Percentiles rank a stretch among this genome's conserved stretches.
Conservation (phyloP, 2,797 vertebrate genomes). For the Melanotaenia pygmaea region DNA sequence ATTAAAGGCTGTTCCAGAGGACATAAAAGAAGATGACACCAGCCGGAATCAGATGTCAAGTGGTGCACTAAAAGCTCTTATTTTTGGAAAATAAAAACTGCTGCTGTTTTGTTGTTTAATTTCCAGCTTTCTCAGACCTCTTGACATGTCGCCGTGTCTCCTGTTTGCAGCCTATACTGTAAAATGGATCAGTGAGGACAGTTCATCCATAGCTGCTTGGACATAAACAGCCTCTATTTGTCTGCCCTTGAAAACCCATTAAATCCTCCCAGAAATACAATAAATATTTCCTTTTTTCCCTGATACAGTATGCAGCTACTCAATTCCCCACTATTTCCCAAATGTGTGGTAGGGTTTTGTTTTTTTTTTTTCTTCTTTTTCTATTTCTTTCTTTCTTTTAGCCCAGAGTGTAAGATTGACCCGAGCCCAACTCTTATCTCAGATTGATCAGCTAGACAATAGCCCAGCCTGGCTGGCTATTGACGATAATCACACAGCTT, state of each 20-base stretch:
- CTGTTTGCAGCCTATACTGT: slow-evolving; percentile 7
- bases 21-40: background rate
- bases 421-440: slow-evolving; percentile 39
- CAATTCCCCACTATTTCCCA: background rate
- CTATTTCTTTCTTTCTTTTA: background rate
- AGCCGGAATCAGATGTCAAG: background rate
- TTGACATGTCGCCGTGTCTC: background rate
- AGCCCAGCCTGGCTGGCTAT: slow-evolving; percentile 17
- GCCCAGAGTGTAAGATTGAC: slow-evolving; percentile 14
- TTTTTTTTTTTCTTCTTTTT: slow-evolving; percentile 4
- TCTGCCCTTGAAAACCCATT: slow-evolving; percentile 12
- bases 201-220: background rate
- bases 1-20: slow-evolving; percentile 2
- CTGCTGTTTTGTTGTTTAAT: background rate
- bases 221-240: background rate
- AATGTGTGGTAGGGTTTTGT: background rate
- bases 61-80: background rate
- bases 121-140: background rate
- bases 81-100: slow-evolving; percentile 17
- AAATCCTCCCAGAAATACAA: slow-evolving; percentile 18
- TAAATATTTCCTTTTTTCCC: background rate
- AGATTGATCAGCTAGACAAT: slow-evolving; percentile 60
- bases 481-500: slow-evolving; percentile 37
- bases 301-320: background rate
- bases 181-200: background rate